Percentiles rank a stretch among this genome's conserved stretches.
Evolutionary conservation across 1,140 invertebrate species (phyloP).

Genomic region (Andricus grossulariae): DNA sequence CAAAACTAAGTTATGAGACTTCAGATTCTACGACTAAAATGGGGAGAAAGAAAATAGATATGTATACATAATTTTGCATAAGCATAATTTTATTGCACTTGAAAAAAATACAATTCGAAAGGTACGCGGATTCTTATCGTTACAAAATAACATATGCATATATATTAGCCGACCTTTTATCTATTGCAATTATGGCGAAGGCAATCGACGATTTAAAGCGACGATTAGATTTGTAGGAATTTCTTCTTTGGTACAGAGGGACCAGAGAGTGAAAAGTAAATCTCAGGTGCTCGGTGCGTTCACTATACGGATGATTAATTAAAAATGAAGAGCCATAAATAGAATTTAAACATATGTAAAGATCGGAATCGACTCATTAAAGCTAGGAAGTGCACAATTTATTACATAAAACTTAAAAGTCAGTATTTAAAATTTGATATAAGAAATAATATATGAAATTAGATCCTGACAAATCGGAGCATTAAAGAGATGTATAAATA

Average conservation of each 20-base stretch:
- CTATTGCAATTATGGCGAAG: conserved; percentile 13
- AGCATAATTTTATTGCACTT: conserved; percentile 68
- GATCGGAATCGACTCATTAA: background rate
- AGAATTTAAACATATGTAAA: background rate
- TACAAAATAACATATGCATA: conserved; percentile 10
- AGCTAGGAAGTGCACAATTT: too few species aligned
- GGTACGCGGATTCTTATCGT: conserved; percentile 20
- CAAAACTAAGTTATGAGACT: too few species aligned
- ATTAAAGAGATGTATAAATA: too few species aligned
- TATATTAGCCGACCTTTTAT: conserved; percentile 1
- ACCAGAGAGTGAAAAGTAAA: conserved; percentile 16
- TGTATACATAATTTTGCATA: conserved; percentile 44
- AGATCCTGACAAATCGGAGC: too few species aligned
- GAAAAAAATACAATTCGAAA: conserved; percentile 65
- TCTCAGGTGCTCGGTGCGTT: conserved; percentile 7
- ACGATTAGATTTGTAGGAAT: conserved; percentile 2
- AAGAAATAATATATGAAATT: too few species aligned
- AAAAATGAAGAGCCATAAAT: conserved; percentile 3
- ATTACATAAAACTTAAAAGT: too few species aligned
- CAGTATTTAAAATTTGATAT: too few species aligned
- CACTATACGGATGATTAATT: background rate
- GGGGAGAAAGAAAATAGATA: too few species aligned
- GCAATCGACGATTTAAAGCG: background rate
- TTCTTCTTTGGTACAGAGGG: conserved; percentile 24
- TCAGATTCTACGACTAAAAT: too few species aligned